phyloP scores from a whole-genome alignment of 2,797 vertebrate genomes.

The Hirundo rustica region DNA sequence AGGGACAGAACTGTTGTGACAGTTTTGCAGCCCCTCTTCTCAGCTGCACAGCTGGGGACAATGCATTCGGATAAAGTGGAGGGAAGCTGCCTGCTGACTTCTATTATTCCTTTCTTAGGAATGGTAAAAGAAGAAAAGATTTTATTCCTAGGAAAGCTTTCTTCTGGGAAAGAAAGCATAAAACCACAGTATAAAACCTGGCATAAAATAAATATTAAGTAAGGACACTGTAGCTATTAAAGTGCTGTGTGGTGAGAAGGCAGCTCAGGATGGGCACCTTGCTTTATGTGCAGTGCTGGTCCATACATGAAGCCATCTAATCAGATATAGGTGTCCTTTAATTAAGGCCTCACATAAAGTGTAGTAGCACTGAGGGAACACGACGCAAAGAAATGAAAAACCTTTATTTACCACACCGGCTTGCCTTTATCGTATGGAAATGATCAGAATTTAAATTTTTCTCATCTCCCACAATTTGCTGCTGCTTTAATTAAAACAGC shows the following conservation, averaged over 20 bases:
- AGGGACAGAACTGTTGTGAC: neutral
- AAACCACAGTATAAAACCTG: neutral
- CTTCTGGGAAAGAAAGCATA: neutral
- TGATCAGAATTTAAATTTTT: conserved; percentile 15
- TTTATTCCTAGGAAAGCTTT: neutral
- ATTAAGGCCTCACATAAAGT: neutral
- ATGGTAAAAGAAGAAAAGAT: neutral
- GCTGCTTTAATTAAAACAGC: conserved; percentile 47
- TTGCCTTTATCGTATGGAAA: conserved; percentile 13
- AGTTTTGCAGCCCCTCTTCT: neutral
- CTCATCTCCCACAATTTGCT: conserved; percentile 37
- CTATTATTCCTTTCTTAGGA: neutral
- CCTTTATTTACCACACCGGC: neutral
- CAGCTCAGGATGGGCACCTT: neutral
- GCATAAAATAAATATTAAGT: neutral
- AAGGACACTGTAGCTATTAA: neutral
- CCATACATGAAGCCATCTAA: neutral
- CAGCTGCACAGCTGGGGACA: neutral
- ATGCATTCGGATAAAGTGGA: neutral
- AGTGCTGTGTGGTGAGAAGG: neutral
- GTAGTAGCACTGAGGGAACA: neutral
- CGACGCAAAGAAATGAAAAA: conserved; percentile 7
- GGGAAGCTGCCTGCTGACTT: neutral
- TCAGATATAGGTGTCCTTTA: neutral
- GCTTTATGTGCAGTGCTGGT: neutral